These are phyloP conservation scores for Tiphia femorata DNA, from an alignment of 2,888 invertebrate genomes.

Conservation along the genomic window DNA sequence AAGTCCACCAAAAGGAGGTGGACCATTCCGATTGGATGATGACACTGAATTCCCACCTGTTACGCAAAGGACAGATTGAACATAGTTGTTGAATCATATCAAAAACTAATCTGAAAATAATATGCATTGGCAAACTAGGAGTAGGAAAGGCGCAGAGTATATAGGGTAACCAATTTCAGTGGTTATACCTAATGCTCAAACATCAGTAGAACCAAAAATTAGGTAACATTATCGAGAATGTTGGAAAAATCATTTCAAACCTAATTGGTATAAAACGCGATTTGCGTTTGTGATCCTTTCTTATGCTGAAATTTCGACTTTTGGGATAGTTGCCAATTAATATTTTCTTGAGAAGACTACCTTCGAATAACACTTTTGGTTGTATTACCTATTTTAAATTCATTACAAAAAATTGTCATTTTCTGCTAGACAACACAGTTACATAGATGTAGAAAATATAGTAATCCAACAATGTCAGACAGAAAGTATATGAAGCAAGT, in stretches of 20 bases:
- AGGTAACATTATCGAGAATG: conserved; percentile 17
- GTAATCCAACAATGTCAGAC: conserved; percentile 23
- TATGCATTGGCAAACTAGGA: conserved; percentile 10
- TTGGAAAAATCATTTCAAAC: no score
- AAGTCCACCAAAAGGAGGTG: conserved; percentile 76
- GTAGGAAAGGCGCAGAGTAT: no score
- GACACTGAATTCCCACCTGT: conserved; percentile 88
- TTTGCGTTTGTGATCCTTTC: no score
- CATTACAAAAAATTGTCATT: conserved; percentile 12
- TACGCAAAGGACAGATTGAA: conserved; percentile 73
- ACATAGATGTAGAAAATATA: conserved; percentile 22
- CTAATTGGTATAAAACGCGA: no score
- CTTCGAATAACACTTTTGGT: conserved; percentile 12
- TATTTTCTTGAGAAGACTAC: not conserved
- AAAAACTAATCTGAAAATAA: conserved; percentile 30
- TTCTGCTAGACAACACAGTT: conserved; percentile 17
- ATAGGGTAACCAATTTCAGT: conserved; percentile 4
- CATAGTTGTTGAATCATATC: conserved; percentile 46
- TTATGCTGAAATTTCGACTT: no score
- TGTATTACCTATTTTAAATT: conserved; percentile 13
- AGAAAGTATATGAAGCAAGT: no score
- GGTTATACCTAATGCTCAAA: conserved; percentile 17
- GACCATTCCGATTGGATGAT: conserved; percentile 80
- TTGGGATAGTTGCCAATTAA: not conserved
- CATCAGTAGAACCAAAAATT: conserved; percentile 14